These are phyloP conservation scores for Nettapus auritus DNA, from an alignment of 2,113 vertebrate genomes.

Conservation along the genomic window DNA sequence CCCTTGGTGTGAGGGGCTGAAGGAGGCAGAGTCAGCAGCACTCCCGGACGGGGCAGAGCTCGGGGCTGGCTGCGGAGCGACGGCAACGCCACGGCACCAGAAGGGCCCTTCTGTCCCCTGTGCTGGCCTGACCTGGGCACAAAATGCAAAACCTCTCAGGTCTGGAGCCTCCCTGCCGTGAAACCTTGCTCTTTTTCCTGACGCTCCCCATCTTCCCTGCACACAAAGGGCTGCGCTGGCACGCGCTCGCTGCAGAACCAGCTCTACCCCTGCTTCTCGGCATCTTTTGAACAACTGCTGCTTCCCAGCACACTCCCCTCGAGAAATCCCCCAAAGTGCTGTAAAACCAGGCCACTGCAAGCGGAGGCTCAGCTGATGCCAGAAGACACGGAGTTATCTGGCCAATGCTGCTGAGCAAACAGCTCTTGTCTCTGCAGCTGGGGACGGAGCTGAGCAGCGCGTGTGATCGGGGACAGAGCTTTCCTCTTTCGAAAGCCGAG, in stretches of 20 bases:
- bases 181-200: neutral
- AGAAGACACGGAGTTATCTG: neutral
- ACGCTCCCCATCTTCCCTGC: neutral
- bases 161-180: neutral
- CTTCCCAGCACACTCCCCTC: conserved; percentile 21
- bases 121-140: neutral
- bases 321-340: conserved; percentile 3
- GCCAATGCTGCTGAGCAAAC: neutral
- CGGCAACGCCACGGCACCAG: neutral
- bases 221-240: neutral
- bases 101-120: neutral
- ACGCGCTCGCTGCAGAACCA: neutral
- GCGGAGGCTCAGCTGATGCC: neutral
- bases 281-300: neutral
- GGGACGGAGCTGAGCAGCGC: neutral
- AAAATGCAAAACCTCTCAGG: neutral
- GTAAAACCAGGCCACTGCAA: neutral
- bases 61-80: neutral
- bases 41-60: neutral
- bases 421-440: neutral
- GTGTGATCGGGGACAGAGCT: neutral
- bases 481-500: neutral
- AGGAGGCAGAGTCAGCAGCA: neutral
- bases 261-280: conserved; percentile 23
- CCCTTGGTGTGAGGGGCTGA: neutral